Conservation (phyloP, 2,888 invertebrate genomes). For the Drosophila mayaguana region DNA sequence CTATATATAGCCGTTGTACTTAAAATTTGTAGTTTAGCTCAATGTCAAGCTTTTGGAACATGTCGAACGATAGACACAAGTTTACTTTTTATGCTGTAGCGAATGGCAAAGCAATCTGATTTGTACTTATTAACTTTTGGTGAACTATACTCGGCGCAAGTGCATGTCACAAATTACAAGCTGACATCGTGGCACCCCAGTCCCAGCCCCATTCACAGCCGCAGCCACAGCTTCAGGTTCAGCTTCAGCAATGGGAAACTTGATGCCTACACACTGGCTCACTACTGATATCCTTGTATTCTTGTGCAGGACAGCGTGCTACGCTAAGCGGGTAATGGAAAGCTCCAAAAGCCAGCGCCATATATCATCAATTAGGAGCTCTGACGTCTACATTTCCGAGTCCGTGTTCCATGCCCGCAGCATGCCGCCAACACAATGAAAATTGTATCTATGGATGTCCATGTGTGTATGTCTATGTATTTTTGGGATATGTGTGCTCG, state of each 20-base stretch:
- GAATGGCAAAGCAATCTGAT: slow-evolving; percentile 30
- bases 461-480: neutral
- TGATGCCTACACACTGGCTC: slow-evolving; percentile 3
- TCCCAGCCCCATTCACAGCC: neutral
- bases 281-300: neutral
- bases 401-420: neutral
- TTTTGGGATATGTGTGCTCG: neutral
- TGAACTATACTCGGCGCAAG: slow-evolving; percentile 38
- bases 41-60: slow-evolving; percentile 25
- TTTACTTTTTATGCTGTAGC: slow-evolving; percentile 19
- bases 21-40: slow-evolving; percentile 25
- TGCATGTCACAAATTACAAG: slow-evolving; percentile 46
- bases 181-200: slow-evolving; percentile 19
- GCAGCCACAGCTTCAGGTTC: neutral
- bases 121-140: slow-evolving; percentile 54
- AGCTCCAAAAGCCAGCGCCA: slow-evolving; percentile 21
- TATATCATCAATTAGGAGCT: slow-evolving; percentile 55
- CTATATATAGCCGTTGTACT: neutral
- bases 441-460: neutral
- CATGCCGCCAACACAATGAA: neutral
- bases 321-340: slow-evolving; percentile 22
- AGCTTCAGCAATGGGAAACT: neutral
- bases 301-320: slow-evolving; percentile 14
- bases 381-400: slow-evolving; percentile 43
- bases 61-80: slow-evolving; percentile 15